A percentile compares a stretch with the other conserved stretches of the same genome.
These are phyloP conservation scores for Girardinichthys multiradiatus DNA, from an alignment of 2,113 vertebrate species.

Conservation along the genomic window DNA sequence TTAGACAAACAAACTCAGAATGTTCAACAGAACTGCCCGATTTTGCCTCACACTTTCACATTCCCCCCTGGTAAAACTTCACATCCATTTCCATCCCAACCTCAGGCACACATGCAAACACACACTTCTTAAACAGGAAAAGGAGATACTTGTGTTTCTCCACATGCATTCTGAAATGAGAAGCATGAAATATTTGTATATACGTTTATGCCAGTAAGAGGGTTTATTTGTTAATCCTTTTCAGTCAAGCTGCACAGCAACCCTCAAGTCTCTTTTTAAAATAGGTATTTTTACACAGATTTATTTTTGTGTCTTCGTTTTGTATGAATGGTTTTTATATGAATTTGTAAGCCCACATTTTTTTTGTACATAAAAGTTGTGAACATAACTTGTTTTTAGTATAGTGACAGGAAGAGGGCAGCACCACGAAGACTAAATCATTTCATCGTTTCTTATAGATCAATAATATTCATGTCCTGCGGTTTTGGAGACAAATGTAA, in stretches of 20 bases:
- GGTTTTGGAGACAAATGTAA: slow-evolving; percentile 11
- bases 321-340: slow-evolving; percentile 63
- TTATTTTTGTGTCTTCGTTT: slow-evolving; percentile 73
- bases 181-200: slow-evolving; percentile 23
- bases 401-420: slow-evolving; percentile 61
- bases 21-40: slow-evolving; percentile 13
- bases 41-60: slow-evolving; percentile 42
- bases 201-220: slow-evolving; percentile 59
- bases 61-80: slow-evolving; percentile 17
- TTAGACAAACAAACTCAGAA: slow-evolving; percentile 26
- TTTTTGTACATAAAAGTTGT: slow-evolving; percentile 34
- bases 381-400: slow-evolving; percentile 24
- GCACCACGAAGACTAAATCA: slow-evolving; percentile 47
- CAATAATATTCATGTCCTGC: slow-evolving; percentile 12
- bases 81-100: slow-evolving; percentile 38
- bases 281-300: slow-evolving; percentile 71
- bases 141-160: slow-evolving; percentile 33
- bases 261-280: slow-evolving; percentile 42
- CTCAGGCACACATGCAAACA: not conserved
- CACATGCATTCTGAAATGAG: slow-evolving; percentile 22
- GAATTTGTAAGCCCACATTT: slow-evolving; percentile 28
- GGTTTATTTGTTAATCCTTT: slow-evolving; percentile 53
- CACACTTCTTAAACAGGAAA: slow-evolving; percentile 5
- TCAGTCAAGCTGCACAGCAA: slow-evolving; percentile 46
- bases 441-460: slow-evolving; percentile 19